These are phyloP conservation scores for Smutsia gigantea DNA, from an alignment of 2,797 vertebrate genomes.

Conservation along the genomic window DNA sequence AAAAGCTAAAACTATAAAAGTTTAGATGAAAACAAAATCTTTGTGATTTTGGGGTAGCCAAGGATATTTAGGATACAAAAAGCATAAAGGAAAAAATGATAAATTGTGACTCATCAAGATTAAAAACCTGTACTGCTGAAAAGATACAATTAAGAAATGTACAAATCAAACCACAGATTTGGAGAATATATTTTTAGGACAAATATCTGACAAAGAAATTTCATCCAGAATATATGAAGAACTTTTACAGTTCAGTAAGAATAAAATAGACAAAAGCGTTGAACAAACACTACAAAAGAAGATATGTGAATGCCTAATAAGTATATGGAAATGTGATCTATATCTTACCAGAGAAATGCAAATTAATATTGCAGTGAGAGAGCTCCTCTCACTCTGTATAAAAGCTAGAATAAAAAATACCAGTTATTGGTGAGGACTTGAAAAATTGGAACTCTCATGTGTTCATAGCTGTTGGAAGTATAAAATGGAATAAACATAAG, in stretches of 20 bases:
- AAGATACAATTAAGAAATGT: background rate
- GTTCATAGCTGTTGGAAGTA: background rate
- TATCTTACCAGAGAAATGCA: background rate
- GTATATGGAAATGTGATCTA: background rate
- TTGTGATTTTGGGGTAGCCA: background rate
- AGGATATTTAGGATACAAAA: background rate
- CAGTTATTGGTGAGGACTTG: background rate
- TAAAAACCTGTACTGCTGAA: background rate
- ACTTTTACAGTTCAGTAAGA: background rate
- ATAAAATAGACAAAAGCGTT: background rate
- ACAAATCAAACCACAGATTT: background rate
- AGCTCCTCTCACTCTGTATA: background rate
- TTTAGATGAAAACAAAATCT: background rate
- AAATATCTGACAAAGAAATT: background rate
- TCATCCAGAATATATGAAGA: background rate
- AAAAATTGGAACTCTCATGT: background rate
- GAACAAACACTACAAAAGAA: background rate
- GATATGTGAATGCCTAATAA: background rate
- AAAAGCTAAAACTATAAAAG: background rate
- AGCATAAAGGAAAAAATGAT: background rate
- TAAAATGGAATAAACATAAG: background rate
- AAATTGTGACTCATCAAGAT: background rate
- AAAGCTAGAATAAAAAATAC: background rate
- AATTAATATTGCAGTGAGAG: background rate
- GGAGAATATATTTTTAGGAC: background rate